Conservation (phyloP, 2,797 vertebrate genomes). For the Petrocephalus sullivani region DNA sequence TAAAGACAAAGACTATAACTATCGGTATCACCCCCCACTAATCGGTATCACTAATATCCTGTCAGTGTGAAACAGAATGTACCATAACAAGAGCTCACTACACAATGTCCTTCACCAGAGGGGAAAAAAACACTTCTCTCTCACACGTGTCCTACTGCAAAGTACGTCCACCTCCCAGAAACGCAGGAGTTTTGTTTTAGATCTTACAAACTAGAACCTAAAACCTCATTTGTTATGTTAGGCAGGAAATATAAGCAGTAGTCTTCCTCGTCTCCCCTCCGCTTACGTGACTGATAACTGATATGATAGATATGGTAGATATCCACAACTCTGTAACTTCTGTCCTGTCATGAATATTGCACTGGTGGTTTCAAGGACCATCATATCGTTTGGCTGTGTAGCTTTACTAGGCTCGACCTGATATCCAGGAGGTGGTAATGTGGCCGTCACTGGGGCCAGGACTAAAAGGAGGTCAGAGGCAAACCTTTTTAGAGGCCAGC, state of each 20-base stretch:
- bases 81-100: neutral
- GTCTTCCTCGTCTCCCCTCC: too few species aligned
- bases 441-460: neutral
- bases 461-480: neutral
- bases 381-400: neutral
- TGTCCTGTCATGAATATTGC: neutral
- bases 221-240: neutral
- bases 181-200: neutral
- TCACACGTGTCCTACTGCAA: neutral
- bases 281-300: too few species aligned
- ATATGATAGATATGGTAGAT: neutral
- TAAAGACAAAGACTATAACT: neutral
- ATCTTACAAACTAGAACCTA: neutral
- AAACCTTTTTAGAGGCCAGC: constrained; percentile 71
- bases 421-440: neutral
- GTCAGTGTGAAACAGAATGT: neutral
- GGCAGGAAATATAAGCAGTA: neutral
- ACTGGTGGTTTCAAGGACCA: neutral
- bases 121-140: neutral
- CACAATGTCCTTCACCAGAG: neutral
- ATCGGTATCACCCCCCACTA: neutral
- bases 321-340: neutral
- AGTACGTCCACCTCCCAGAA: neutral
- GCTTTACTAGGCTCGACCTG: neutral
- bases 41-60: neutral